A percentile compares a stretch with the other conserved stretches of the same genome.
phyloP scores from a whole-genome alignment of 2,113 vertebrate genomes.

The Sciurus niger region DNA sequence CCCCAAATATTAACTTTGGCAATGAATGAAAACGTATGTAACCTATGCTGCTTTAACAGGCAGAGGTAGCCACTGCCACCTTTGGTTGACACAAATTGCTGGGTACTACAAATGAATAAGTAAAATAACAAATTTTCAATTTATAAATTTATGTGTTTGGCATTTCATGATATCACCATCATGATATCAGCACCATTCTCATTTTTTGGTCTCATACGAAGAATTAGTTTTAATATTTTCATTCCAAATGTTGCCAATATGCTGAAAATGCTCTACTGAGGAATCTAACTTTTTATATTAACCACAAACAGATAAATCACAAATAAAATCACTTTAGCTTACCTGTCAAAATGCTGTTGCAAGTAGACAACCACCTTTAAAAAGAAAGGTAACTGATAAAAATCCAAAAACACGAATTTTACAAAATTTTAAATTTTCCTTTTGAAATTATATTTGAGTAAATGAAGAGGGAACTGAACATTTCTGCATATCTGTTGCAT shows the following conservation, averaged over 20 bases:
- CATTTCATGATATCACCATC: neutral
- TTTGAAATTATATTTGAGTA: slow-evolving; percentile 41
- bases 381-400: slow-evolving; percentile 54
- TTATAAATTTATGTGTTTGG: neutral
- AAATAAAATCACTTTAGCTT: slow-evolving; percentile 18
- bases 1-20: neutral
- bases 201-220: slow-evolving; percentile 20
- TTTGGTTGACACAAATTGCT: neutral
- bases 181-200: neutral
- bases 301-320: slow-evolving; percentile 31
- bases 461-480: neutral
- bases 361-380: neutral
- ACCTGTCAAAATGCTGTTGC: neutral
- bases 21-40: neutral
- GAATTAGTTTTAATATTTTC: slow-evolving; percentile 51
- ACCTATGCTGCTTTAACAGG: fast-evolving
- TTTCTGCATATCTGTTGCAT: neutral
- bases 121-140: neutral
- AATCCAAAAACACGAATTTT: slow-evolving; percentile 17
- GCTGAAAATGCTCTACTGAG: neutral
- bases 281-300: neutral
- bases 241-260: neutral
- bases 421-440: slow-evolving; percentile 52
- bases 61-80: no score
- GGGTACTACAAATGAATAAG: neutral